A percentile compares a stretch with the other conserved stretches of the same genome.
These are phyloP conservation scores for Mycteria americana DNA, from an alignment of 2,797 vertebrate species.

Conservation along the genomic window DNA sequence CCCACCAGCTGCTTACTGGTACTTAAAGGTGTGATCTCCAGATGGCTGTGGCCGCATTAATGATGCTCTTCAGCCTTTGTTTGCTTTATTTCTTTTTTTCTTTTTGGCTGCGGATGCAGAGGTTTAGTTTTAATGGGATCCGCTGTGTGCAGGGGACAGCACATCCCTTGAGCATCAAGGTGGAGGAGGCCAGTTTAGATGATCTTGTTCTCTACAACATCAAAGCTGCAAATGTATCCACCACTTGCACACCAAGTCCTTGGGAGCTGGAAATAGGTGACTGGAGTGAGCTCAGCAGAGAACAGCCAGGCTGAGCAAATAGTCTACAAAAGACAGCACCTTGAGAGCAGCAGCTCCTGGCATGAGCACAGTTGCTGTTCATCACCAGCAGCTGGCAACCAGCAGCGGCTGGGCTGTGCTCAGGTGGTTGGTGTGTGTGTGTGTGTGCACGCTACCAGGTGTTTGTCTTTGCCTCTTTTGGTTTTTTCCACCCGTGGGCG, in stretches of 20 bases:
- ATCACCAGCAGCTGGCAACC: background rate
- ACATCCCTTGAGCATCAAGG: background rate
- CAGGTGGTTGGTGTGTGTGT: background rate
- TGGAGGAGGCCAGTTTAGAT: background rate
- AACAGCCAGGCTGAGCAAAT: background rate
- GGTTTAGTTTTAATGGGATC: background rate
- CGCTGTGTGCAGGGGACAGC: background rate
- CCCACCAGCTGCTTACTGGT: background rate
- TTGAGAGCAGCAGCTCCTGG: background rate
- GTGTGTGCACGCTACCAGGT: background rate
- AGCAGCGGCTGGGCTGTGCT: background rate
- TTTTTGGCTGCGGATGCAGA: background rate
- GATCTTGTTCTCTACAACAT: background rate
- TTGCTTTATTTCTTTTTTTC: background rate
- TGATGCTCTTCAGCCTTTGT: fast-evolving
- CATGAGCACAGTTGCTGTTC: fast-evolving
- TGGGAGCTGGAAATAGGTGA: fast-evolving
- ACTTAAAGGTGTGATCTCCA: background rate
- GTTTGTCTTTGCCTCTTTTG: background rate
- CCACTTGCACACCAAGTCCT: fast-evolving
- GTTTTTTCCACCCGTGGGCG: background rate
- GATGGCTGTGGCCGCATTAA: background rate
- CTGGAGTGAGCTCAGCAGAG: background rate
- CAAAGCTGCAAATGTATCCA: background rate
- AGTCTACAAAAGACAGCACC: fast-evolving